Percentiles rank a stretch among this genome's conserved stretches.
Evolutionary conservation across 2,797 vertebrate species (phyloP).

Genomic region (Sphaeramia orbicularis): DNA sequence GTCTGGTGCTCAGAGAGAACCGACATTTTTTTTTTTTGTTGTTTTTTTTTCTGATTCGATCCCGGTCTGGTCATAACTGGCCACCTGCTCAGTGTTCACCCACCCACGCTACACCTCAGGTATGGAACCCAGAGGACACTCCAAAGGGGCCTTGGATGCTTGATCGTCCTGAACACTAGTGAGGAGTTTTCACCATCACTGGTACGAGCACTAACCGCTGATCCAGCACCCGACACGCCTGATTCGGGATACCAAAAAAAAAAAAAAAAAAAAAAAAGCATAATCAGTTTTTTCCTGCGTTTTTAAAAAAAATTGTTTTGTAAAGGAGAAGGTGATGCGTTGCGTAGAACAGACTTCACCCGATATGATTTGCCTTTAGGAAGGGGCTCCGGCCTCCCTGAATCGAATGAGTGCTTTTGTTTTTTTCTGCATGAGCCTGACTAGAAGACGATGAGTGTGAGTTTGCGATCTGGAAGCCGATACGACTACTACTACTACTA

Average conservation of each 20-base stretch:
- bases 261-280: conserved; percentile 76
- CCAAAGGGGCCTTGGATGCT: conserved; percentile 74
- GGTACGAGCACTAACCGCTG: conserved; percentile 60
- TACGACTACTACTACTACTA: conserved; percentile 47
- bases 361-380: conserved; percentile 75
- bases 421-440: conserved; percentile 74
- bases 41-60: conserved; percentile 10
- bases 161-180: conserved; percentile 55
- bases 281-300: conserved; percentile 48
- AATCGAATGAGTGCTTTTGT: conserved; percentile 61
- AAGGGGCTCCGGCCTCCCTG: conserved; percentile 16
- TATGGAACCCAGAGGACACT: conserved; percentile 72
- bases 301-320: conserved; percentile 26
- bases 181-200: conserved; percentile 40
- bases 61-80: conserved; percentile 27
- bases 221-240: conserved; percentile 69
- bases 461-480: conserved; percentile 53
- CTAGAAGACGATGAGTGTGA: conserved; percentile 48
- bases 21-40: not conserved
- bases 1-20: too few relatives aligned
- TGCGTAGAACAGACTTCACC: conserved; percentile 46
- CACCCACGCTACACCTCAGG: conserved; percentile 69
- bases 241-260: conserved; percentile 78
- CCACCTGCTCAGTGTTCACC: conserved; percentile 65
- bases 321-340: conserved; percentile 37